A percentile compares a stretch with the other conserved stretches of the same genome.
Conservation (phyloP, 2,888 invertebrate species). For the Pristionchus japonicus region DNA sequence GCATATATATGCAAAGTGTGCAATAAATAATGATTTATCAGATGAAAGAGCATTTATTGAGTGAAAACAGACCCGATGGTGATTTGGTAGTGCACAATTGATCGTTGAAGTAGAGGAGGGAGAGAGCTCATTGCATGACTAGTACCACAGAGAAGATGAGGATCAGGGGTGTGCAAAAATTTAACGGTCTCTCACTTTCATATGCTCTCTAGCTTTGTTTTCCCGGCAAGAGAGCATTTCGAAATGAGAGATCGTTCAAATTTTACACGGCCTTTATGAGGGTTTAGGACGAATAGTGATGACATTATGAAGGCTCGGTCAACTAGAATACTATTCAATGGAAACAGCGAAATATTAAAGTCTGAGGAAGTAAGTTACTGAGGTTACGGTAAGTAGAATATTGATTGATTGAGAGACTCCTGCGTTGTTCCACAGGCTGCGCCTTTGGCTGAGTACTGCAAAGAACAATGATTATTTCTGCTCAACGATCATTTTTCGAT, state of each 20-base stretch:
- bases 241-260: too few relatives aligned
- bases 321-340: background rate
- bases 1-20: background rate
- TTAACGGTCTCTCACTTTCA: too few relatives aligned
- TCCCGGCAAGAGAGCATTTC: too few relatives aligned
- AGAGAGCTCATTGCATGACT: conserved; percentile 9
- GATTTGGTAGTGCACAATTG: conserved; percentile 30
- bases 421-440: background rate
- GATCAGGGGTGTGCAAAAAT: too few relatives aligned
- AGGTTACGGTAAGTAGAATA: background rate
- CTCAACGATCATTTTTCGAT: background rate
- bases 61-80: background rate
- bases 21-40: background rate
- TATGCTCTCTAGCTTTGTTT: too few relatives aligned
- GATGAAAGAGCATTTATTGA: background rate
- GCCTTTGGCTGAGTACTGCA: background rate
- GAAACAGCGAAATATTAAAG: background rate
- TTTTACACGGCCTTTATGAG: too few relatives aligned
- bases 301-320: too few relatives aligned
- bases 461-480: background rate
- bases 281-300: too few relatives aligned
- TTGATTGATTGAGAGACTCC: background rate
- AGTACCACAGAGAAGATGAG: background rate
- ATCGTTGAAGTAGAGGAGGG: background rate
- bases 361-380: background rate